A percentile compares a stretch with the other conserved stretches of the same genome.
Evolutionary conservation across 2,797 vertebrate species (phyloP).

Genomic region (Bradypodion ventrale): DNA sequence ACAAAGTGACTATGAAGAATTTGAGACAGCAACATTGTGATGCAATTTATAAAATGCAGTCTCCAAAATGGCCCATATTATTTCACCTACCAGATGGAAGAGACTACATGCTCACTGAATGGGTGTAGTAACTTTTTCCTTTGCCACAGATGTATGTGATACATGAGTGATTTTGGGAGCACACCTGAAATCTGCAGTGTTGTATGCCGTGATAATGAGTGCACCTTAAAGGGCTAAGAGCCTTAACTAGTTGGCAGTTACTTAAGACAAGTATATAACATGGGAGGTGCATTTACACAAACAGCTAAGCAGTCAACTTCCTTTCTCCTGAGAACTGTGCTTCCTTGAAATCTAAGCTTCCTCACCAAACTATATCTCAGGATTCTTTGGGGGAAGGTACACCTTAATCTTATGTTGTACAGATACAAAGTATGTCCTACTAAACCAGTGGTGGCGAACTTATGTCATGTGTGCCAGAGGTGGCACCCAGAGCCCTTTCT

Average conservation of each 20-base stretch:
- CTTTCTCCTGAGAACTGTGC: background rate
- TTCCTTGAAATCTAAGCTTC: background rate
- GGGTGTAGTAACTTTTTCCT: background rate
- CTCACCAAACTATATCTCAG: background rate
- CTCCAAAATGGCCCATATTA: background rate
- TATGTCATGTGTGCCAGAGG: too few relatives aligned
- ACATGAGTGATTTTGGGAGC: background rate
- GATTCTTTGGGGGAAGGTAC: background rate
- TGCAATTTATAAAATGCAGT: background rate
- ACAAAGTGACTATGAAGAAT: background rate
- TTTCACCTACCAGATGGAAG: background rate
- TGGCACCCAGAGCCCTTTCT: too few relatives aligned
- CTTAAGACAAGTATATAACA: background rate
- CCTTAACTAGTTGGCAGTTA: background rate
- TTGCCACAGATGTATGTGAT: background rate
- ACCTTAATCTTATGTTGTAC: background rate
- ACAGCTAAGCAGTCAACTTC: background rate
- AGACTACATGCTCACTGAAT: too few relatives aligned
- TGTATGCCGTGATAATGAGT: background rate
- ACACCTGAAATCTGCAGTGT: background rate
- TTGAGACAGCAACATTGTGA: background rate
- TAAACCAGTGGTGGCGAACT: too few relatives aligned
- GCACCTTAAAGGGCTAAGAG: background rate
- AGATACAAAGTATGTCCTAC: background rate
- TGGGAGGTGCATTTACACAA: background rate